Evolutionary conservation across 2,888 invertebrate genomes (phyloP), one percentile per base, ranked within the genome.

Genomic region (Heteromyza rotundicornis): DNA sequence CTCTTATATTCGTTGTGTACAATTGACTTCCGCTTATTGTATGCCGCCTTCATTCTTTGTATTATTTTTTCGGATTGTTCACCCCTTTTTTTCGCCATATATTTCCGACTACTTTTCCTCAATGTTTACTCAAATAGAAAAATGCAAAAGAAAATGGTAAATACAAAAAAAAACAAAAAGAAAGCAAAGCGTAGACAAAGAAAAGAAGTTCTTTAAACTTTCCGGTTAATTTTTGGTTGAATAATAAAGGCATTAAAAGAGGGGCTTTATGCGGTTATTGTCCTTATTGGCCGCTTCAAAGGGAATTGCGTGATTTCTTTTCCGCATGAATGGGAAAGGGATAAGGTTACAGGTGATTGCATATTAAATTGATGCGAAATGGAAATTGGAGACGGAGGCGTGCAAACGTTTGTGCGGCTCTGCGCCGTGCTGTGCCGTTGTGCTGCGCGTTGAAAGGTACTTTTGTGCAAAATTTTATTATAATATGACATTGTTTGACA

Each of bases 1-100:
- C n/a, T n/a, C 73, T 75, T 76, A 71, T 75, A 74, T 75, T 73
- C 74, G 70, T 70, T 70, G 74, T 67, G 67, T 68, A 66, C 67
- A 73, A 73, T 74, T 67, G 69, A 74, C 70, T 73, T 74, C 72
- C 70, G 69, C 72, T 53, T 12, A 32, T 12, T 32, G 5, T 32
- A 8, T 32, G 32, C 32, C n/a, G n/a, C 47, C 16, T 19, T 17
- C 47, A 47, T 64, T 54, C 64, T 66, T 62, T 70, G 75, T 73
- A 73, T 65, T n/a, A n/a, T n/a, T n/a, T n/a, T n/a, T n/a, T n/a
- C n/a, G n/a, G n/a, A n/a, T n/a, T 14, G 14, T 35, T 35, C 35
- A 35, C 14, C 14, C 35, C 8, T 14, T 35, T 14, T 7, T 14
- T 35, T 35, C 7, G 7, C 14, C 35, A 35, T 35, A 10, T 14